phyloP scores from a whole-genome alignment of 2,888 invertebrate species.

The Ichneumon xanthorius region DNA sequence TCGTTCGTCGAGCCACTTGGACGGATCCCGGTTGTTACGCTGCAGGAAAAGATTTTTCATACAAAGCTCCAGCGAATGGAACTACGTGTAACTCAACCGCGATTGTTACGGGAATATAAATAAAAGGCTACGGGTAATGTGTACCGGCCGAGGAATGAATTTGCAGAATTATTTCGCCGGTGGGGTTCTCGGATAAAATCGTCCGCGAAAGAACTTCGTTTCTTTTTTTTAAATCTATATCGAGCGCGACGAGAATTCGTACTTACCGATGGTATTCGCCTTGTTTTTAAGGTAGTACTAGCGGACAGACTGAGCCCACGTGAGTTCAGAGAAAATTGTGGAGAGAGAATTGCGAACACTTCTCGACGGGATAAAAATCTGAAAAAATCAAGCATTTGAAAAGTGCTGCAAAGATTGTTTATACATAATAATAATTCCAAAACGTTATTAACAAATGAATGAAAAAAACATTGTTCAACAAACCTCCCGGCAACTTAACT shows the following conservation, averaged over 20 bases:
- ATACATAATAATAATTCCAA: no score
- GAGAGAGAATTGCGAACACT: no score
- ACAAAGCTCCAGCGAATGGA: background rate
- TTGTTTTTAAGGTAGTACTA: no score
- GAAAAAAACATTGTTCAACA: no score
- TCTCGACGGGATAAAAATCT: no score
- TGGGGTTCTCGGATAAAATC: background rate
- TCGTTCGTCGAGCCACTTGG: constrained; percentile 60
- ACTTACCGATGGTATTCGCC: no score
- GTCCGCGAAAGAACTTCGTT: background rate
- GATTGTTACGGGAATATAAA: constrained; percentile 3
- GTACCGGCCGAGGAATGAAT: background rate
- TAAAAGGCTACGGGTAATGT: background rate
- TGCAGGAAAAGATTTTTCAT: constrained; percentile 15
- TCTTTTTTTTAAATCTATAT: background rate
- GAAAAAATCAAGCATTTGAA: no score
- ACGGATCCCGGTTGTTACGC: constrained; percentile 51
- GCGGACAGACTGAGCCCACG: no score
- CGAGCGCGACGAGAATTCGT: background rate
- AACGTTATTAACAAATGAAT: no score
- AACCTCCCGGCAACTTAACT: no score
- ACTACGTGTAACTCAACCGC: background rate
- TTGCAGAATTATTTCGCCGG: background rate
- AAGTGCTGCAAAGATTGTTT: no score
- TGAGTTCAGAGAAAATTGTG: no score